Percentiles rank a stretch among this genome's conserved stretches.
Conservation (phyloP, 2,113 vertebrate genomes). For the Cyphotilapia sp. region DNA sequence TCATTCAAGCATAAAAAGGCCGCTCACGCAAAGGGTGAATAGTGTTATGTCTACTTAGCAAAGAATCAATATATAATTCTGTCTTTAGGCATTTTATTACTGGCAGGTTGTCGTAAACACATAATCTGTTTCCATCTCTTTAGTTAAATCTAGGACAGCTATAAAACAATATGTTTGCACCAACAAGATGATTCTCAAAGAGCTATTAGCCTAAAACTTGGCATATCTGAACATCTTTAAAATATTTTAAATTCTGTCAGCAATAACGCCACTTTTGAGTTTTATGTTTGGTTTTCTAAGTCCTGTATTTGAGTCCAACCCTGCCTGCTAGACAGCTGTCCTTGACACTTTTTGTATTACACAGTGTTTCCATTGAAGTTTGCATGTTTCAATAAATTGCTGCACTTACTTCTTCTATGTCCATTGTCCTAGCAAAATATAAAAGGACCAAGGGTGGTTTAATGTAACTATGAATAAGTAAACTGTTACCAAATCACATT, state of each 20-base stretch:
- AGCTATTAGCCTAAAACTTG: neutral
- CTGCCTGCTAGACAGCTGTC: neutral
- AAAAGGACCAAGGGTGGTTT: neutral
- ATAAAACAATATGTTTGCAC: neutral
- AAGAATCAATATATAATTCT: neutral
- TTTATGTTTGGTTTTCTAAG: neutral
- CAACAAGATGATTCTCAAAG: neutral
- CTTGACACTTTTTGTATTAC: neutral
- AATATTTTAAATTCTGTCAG: neutral
- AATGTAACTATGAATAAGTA: neutral
- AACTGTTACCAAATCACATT: neutral
- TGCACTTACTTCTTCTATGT: neutral
- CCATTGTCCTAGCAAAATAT: neutral
- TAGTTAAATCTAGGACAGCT: neutral
- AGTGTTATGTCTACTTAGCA: neutral
- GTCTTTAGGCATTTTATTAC: fast-evolving
- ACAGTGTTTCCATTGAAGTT: neutral
- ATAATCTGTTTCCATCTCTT: neutral
- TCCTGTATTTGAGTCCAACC: neutral
- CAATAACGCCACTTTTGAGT: neutral
- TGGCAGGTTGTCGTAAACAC: neutral
- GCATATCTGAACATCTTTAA: neutral
- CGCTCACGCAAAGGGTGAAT: fast-evolving
- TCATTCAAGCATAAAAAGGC: neutral
- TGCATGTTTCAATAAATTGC: neutral